phyloP scores from a whole-genome alignment of 2,888 invertebrate genomes.

The Brachyptera putata region DNA sequence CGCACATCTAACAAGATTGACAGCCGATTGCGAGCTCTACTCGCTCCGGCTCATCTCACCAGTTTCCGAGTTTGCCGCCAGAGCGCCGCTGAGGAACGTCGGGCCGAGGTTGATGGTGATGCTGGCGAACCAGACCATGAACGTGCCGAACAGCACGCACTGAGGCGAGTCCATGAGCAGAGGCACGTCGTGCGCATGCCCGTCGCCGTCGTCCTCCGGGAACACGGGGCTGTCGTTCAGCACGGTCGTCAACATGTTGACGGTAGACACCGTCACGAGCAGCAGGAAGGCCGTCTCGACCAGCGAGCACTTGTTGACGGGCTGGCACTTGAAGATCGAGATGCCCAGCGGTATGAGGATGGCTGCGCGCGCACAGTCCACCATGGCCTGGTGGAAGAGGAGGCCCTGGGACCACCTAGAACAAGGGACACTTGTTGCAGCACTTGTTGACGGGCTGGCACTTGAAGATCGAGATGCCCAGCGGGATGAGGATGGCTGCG shows the following conservation, averaged over 20 bases:
- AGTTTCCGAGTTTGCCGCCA: conserved; percentile 74
- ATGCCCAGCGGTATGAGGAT: conserved; percentile 74
- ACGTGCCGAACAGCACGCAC: conserved; percentile 85
- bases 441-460: conserved; percentile 81
- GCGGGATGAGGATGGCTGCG: conserved; percentile 72
- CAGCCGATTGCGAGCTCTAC: no score
- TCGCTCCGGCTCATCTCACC: no score
- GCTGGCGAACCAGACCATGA: conserved; percentile 92
- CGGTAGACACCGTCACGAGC: conserved; percentile 80
- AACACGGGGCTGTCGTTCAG: conserved; percentile 82
- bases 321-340: conserved; percentile 75
- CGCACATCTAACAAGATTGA: no score
- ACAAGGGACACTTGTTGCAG: no score
- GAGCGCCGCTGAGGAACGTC: conserved; percentile 76
- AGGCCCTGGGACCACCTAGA: conserved; percentile 81
- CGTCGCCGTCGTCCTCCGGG: conserved; percentile 65
- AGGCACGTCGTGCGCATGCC: conserved; percentile 53
- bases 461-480: conserved; percentile 73
- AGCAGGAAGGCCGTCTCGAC: conserved; percentile 85
- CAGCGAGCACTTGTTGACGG: conserved; percentile 79
- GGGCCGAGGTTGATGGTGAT: conserved; percentile 88
- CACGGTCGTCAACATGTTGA: conserved; percentile 84
- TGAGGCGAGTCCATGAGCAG: conserved; percentile 81
- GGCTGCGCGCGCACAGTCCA: conserved; percentile 77
- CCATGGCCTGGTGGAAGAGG: conserved; percentile 78